These are phyloP conservation scores for Numenius arquata DNA, from an alignment of 2,113 vertebrate species.

Conservation along the genomic window DNA sequence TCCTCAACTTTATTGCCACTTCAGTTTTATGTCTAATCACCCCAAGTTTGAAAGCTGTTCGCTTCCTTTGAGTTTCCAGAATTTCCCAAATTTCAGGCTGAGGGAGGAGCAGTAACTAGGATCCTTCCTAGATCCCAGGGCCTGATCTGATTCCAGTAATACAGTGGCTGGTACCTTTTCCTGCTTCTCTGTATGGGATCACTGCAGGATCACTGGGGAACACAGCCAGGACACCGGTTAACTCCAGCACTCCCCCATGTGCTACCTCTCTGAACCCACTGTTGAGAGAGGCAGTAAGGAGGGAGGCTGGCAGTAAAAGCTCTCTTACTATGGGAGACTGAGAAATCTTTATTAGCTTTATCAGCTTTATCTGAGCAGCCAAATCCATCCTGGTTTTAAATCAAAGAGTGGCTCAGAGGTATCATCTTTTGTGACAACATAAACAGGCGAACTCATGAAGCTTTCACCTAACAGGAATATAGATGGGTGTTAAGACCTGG, in stretches of 20 bases:
- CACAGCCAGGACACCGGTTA: neutral
- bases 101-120: neutral
- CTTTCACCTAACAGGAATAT: neutral
- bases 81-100: neutral
- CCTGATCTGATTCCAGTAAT: neutral
- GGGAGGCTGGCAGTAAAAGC: neutral
- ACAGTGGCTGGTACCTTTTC: neutral
- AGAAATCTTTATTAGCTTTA: neutral
- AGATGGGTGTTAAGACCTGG: neutral
- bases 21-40: neutral
- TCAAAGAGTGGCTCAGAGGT: neutral
- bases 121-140: neutral
- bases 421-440: neutral
- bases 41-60: neutral
- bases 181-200: neutral
- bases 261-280: neutral
- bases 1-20: neutral
- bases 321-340: neutral
- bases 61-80: neutral
- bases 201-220: fast-evolving
- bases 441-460: neutral
- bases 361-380: neutral
- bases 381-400: neutral
- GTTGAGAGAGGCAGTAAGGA: neutral
- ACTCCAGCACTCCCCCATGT: neutral